Conservation (phyloP, 1,140 invertebrate genomes). For the Cyclargus thomasi region DNA sequence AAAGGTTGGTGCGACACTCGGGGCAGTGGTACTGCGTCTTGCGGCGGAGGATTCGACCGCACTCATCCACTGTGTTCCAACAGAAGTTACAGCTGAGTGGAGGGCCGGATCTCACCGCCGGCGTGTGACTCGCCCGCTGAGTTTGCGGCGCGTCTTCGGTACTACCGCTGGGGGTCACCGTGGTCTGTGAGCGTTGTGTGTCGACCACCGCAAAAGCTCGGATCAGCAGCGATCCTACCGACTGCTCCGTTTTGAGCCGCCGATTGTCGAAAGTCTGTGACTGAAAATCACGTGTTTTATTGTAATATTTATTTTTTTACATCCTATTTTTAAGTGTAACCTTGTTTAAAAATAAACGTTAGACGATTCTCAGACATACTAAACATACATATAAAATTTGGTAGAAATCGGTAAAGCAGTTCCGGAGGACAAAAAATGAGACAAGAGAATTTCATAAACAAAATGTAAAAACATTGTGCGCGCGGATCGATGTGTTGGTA, state of each 20-base stretch:
- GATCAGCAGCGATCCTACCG: conserved; percentile 49
- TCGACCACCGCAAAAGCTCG: conserved; percentile 41
- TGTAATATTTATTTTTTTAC: background rate
- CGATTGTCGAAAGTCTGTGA: conserved; percentile 27
- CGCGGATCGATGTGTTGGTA: too few relatives aligned
- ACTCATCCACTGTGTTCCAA: conserved; percentile 89
- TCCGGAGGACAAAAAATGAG: too few relatives aligned
- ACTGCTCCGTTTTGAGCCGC: conserved; percentile 36
- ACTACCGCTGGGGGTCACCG: conserved; percentile 29
- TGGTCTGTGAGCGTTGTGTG: conserved; percentile 17
- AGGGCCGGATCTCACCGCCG: conserved; percentile 85
- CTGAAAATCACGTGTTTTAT: background rate
- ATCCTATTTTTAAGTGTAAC: too few relatives aligned
- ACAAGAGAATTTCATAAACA: too few relatives aligned
- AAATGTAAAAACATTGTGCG: too few relatives aligned
- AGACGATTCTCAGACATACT: too few relatives aligned
- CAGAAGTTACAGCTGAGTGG: conserved; percentile 90
- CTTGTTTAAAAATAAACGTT: too few relatives aligned
- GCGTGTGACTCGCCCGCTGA: conserved; percentile 79
- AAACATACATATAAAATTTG: too few relatives aligned
- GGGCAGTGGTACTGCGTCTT: conserved; percentile 93
- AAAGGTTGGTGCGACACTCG: conserved; percentile 89
- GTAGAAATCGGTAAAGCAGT: too few relatives aligned
- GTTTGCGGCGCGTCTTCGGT: conserved; percentile 31
- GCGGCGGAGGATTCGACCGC: conserved; percentile 84